Base-by-base conservation (phyloP, 1,140 invertebrate species). In the Drosophila carrolli region DNA sequence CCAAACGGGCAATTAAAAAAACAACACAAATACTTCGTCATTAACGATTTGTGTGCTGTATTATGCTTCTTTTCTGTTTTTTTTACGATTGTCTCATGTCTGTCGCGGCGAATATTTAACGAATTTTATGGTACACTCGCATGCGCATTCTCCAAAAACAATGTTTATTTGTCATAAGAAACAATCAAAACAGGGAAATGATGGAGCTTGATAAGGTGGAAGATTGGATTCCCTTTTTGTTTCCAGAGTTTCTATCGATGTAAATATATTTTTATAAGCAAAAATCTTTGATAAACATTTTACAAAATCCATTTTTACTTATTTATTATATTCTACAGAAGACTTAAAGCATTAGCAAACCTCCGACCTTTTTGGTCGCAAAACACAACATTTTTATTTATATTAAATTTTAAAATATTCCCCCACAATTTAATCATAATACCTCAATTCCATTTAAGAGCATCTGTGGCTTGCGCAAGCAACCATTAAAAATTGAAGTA, bases 61-160 rank as follows among this genome's bases (percentile, higher is more conserved):
- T 50, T 61, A 60, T 71, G 47, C 78, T 71, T 68, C 50, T 68
- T 83, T 61, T 58, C n/a, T 54, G 56, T 74, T 44, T 41, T 40
- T 60, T 84, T 70, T 62, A 65, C 57, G 72, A 65, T 56, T 58
- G 62, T 75, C 50, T 74, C 67, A 40, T 72, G 32, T 37, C 65
- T 53, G 65, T n/a, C 19, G 43, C 47, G 43, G 78, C 75, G 66
- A 83, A 89, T 83, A 80, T 83, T 88, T 82, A 86, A 82, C 83
- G 65, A 76, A 76, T 76, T 88, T 86, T 86, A 86, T 88, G 71
- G 70, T 82, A 85, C 75, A 61, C 46, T 84, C 81, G 81, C 61
- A 84, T 84, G 81, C 73, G 81, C 81, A 84, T 70, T 85, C 81
- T 55, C 73, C 44, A 57, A 53, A 53, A 29, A 58, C 47, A 66